These are phyloP conservation scores for Ianthella basta DNA, from an alignment of 37 sponge, comb jelly and placozoan genomes.

Conservation along the genomic window DNA sequence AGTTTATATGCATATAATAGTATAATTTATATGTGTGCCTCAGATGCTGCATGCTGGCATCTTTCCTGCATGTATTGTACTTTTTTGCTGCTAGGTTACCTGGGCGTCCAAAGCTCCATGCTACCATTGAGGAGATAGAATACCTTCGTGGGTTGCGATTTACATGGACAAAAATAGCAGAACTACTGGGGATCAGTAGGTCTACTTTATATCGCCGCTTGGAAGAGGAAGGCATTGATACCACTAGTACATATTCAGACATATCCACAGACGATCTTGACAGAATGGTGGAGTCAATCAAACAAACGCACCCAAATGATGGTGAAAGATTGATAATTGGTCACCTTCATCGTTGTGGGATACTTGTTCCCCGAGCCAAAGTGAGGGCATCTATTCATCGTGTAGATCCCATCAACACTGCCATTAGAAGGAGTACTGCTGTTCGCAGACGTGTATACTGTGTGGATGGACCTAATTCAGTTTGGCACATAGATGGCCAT, in stretches of 20 bases:
- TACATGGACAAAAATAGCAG: constrained; percentile 11
- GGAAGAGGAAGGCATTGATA: constrained; percentile 11
- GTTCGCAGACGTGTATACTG: constrained; percentile 29
- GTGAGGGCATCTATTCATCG: constrained; percentile 33
- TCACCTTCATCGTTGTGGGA: too few species aligned
- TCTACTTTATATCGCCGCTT: constrained; percentile 30
- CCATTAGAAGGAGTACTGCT: constrained; percentile 6
- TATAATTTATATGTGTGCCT: too few species aligned
- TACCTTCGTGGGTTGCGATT: not conserved
- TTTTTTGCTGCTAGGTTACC: too few species aligned
- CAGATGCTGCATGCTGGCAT: too few species aligned
- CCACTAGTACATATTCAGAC: too few species aligned
- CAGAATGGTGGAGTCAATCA: too few species aligned
- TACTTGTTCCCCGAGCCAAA: constrained; percentile 28
- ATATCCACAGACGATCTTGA: not conserved
- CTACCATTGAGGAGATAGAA: not conserved
- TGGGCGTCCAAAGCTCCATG: not conserved
- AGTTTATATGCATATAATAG: too few species aligned
- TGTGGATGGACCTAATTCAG: constrained; percentile 31
- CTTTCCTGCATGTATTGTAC: too few species aligned
- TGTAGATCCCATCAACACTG: constrained; percentile 28
- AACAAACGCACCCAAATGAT: too few species aligned
- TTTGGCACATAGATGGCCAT: constrained; percentile 48
- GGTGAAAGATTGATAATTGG: too few species aligned
- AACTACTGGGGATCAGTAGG: not conserved